phyloP scores from a whole-genome alignment of 2,888 invertebrate species.

The Trachelus iudaicus region DNA sequence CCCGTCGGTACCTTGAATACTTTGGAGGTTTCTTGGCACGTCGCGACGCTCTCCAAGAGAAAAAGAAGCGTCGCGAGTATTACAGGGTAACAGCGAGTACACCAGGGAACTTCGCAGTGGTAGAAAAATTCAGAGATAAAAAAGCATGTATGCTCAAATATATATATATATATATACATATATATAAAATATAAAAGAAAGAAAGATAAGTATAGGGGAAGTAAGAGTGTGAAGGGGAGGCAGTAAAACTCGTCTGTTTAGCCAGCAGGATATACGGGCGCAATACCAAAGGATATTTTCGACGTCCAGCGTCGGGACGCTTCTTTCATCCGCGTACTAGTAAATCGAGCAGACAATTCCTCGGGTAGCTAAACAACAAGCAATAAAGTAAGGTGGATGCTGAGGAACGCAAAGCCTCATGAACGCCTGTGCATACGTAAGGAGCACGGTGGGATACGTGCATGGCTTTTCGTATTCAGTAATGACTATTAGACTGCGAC shows the following conservation, averaged over 20 bases:
- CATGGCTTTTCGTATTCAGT: conserved; percentile 30
- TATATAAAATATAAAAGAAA: too few species aligned
- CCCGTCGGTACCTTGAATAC: not conserved
- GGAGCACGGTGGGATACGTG: conserved; percentile 33
- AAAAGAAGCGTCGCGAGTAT: not conserved
- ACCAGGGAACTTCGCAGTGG: not conserved
- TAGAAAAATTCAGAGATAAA: not conserved
- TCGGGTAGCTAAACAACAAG: not conserved
- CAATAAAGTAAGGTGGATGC: not conserved
- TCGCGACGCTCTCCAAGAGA: not conserved
- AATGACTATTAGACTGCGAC: conserved; percentile 16
- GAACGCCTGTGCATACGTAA: conserved; percentile 33
- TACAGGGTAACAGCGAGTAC: not conserved
- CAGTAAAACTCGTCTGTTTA: not conserved
- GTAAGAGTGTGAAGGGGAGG: not conserved
- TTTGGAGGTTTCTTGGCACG: not conserved
- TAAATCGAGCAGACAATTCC: not conserved
- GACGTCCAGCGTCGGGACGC: not conserved
- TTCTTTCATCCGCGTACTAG: not conserved
- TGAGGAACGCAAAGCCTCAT: conserved; percentile 12
- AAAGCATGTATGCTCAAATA: not conserved
- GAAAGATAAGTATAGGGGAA: not conserved
- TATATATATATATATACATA: too few species aligned
- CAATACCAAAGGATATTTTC: not conserved
- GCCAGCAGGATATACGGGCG: not conserved